Percentiles rank a stretch among this genome's conserved stretches.
Evolutionary conservation across 2,113 vertebrate genomes (phyloP).

Genomic region (Nymphicus hollandicus): DNA sequence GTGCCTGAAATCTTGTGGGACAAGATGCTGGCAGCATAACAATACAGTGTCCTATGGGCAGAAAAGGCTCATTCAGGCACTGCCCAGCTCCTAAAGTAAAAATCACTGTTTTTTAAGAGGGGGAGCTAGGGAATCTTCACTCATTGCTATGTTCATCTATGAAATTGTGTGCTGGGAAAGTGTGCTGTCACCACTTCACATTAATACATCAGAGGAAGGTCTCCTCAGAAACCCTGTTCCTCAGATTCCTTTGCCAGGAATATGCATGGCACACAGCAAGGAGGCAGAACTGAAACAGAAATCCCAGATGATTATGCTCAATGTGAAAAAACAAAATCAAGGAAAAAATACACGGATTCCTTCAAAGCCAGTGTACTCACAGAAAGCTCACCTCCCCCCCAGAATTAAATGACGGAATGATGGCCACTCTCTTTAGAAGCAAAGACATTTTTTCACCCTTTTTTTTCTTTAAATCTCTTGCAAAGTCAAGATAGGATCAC

Average conservation of each 20-base stretch:
- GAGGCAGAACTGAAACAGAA: neutral
- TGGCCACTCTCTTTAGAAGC: neutral
- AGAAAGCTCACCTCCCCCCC: neutral
- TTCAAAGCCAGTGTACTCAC: neutral
- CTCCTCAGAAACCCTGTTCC: neutral
- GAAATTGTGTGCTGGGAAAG: neutral
- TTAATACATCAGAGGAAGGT: neutral
- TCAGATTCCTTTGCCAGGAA: neutral
- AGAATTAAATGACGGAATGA: neutral
- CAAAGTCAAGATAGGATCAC: slow-evolving; percentile 56
- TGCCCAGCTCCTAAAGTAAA: neutral
- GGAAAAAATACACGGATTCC: neutral
- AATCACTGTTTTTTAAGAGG: neutral
- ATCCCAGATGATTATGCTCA: neutral
- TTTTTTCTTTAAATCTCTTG: neutral
- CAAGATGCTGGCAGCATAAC: neutral
- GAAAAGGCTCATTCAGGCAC: neutral
- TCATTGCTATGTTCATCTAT: neutral
- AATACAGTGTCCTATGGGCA: neutral
- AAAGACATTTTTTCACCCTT: neutral
- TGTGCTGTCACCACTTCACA: neutral
- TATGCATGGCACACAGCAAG: neutral
- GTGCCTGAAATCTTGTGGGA: neutral
- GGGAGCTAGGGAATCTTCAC: neutral
- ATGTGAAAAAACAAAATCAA: neutral